Evolutionary conservation across 2,888 invertebrate genomes (phyloP).

Genomic region (Drosophila eohydei): DNA sequence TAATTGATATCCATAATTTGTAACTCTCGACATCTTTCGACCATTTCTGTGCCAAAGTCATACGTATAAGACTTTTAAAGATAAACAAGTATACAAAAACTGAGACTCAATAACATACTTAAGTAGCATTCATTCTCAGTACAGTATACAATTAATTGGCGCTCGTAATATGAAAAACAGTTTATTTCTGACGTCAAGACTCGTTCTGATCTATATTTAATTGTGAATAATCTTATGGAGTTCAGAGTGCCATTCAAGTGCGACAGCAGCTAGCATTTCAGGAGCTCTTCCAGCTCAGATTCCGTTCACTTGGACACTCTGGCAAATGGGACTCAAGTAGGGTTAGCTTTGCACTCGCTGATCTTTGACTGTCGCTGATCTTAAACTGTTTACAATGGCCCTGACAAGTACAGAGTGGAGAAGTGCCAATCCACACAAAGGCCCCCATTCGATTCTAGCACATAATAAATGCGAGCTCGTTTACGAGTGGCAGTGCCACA

Average conservation of each 20-base stretch:
- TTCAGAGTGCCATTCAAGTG: not conserved
- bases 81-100: constrained; percentile 9
- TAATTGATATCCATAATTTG: constrained; percentile 25
- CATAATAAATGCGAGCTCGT: constrained; percentile 26
- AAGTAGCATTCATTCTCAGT: not conserved
- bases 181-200: not conserved
- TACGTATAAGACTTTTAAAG: constrained; percentile 1
- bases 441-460: constrained; percentile 53
- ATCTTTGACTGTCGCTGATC: constrained; percentile 51
- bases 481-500: constrained; percentile 21
- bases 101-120: constrained; percentile 16
- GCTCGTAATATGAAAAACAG: not conserved
- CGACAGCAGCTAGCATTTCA: not conserved
- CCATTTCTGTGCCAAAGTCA: constrained; percentile 23
- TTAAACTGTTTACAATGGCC: constrained; percentile 71
- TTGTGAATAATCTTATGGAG: not conserved
- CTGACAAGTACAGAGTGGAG: constrained; percentile 43
- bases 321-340: not conserved
- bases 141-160: constrained; percentile 9
- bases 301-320: not conserved
- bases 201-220: constrained; percentile 3
- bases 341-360: constrained; percentile 46
- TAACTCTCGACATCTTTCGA: constrained; percentile 14
- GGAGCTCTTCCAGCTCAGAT: not conserved
- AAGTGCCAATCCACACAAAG: constrained; percentile 49